A percentile compares a stretch with the other conserved stretches of the same genome.
These are phyloP conservation scores for Brachyhypopomus gauderio DNA, from an alignment of 2,113 vertebrate genomes.

Conservation along the genomic window DNA sequence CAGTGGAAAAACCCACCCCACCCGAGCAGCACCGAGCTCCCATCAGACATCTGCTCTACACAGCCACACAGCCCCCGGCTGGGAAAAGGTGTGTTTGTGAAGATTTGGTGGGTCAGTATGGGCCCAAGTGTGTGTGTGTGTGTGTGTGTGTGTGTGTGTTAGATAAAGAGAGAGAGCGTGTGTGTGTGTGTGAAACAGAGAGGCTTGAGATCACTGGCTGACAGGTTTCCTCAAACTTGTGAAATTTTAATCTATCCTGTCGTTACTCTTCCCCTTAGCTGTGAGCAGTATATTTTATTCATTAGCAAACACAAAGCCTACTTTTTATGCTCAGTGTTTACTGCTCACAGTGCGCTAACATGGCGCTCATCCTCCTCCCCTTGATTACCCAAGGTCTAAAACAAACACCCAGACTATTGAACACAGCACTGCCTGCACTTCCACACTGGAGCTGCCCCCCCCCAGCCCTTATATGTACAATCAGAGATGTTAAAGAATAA, in stretches of 20 bases:
- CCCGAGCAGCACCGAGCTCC: neutral
- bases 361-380: neutral
- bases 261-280: slow-evolving; percentile 23
- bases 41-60: slow-evolving; percentile 30
- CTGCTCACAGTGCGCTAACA: slow-evolving; percentile 9
- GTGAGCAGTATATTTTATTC: slow-evolving; percentile 53
- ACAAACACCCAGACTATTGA: neutral
- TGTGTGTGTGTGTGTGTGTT: slow-evolving; percentile 6
- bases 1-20: slow-evolving; percentile 31
- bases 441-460: neutral
- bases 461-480: slow-evolving; percentile 18
- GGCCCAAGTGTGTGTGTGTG: slow-evolving; percentile 1
- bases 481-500: neutral
- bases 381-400: neutral
- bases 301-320: slow-evolving; percentile 43
- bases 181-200: neutral
- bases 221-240: slow-evolving; percentile 24
- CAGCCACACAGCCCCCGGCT: slow-evolving; percentile 5
- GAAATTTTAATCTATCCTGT: slow-evolving; percentile 41
- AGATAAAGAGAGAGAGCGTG: neutral
- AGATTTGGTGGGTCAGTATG: no score
- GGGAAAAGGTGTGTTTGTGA: no score
- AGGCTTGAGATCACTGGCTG: slow-evolving; percentile 17
- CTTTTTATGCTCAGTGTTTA: slow-evolving; percentile 30
- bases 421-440: neutral